A percentile compares a stretch with the other conserved stretches of the same genome.
Evolutionary conservation across 2,797 vertebrate species (phyloP).

Genomic region (Loris lydekkerianus): DNA sequence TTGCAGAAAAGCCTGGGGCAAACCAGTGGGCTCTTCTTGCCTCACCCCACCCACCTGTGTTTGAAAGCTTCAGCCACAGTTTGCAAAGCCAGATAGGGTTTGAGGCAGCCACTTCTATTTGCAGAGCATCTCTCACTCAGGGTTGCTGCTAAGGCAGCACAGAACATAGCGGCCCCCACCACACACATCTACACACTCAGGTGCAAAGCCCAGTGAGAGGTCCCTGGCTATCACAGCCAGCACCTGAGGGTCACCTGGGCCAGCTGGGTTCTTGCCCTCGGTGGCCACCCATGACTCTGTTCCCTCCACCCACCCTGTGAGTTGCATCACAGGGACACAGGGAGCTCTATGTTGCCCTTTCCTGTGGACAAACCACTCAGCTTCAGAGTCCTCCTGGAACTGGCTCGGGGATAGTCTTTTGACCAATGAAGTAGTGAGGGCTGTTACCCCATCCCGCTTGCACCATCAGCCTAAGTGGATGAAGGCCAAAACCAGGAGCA

Average conservation of each 20-base stretch:
- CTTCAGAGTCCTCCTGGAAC: neutral
- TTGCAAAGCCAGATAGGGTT: neutral
- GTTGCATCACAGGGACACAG: neutral
- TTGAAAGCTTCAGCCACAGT: neutral
- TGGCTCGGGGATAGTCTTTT: neutral
- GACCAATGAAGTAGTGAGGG: neutral
- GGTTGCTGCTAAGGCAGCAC: neutral
- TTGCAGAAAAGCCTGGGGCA: neutral
- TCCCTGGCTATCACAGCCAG: neutral
- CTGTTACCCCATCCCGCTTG: neutral
- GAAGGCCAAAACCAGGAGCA: neutral
- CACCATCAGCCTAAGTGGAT: neutral
- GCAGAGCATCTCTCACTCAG: neutral
- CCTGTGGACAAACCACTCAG: neutral
- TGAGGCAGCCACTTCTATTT: neutral
- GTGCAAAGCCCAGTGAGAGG: neutral
- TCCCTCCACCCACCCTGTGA: neutral
- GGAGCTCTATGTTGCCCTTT: neutral
- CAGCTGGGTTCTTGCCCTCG: neutral
- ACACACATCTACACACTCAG: too few relatives aligned
- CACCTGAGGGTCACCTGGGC: neutral
- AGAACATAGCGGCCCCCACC: too few relatives aligned
- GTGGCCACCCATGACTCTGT: neutral
- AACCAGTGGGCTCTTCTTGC: neutral
- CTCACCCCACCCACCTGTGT: fast-evolving